Evolutionary conservation across 2,113 vertebrate species (phyloP), one percentile per base, ranked within the genome.

Genomic region (Bombycilla garrulus): DNA sequence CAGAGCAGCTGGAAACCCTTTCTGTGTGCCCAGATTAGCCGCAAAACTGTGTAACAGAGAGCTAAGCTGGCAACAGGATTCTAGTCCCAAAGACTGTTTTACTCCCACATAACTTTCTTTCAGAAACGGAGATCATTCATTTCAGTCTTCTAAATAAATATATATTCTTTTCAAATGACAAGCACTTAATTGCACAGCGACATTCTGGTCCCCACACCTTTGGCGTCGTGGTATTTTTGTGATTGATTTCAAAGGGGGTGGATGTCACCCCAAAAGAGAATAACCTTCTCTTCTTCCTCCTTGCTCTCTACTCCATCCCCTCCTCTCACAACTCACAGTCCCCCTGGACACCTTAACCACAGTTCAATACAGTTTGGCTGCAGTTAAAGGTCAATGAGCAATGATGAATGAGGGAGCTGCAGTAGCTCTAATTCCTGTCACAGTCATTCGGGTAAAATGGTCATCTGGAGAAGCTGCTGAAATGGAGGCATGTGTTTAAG

Each of bases 1-100:
- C 28, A 35, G 82, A 92, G 77, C 88, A 93, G 85, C 88, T 95
- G 92, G 93, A 78, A 94, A 71, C 44, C 38, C 72, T 50, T 93
- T 86, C 51, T 86, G 51, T 7, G 21, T 79, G 86, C 92, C 92
- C 88, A 51, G 90, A 95, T 88, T 70, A 93, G 80, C 88, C 15
- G 0, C 88, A 94, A 82, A 92, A 69, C 74, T 36, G 19, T 65
- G 60, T 15, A 38, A 54, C 87, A 91, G 60, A 82, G 69, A 83
- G 76, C 76, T 51, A 71, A 92, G 35, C 67, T 94, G 85, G 79
- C 85, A 96, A 86, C 64, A 5, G 51, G 61, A 56, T 88, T 93
- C 88, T 56, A 74, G 81, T 67, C 88, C 76, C 88, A 78, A 83
- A 62, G 67, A 87, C 65, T 87, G n/a, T 73, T 94, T 90, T 69